Evolutionary conservation across 2,888 invertebrate genomes (phyloP).

Genomic region (Sphinx pinastri): DNA sequence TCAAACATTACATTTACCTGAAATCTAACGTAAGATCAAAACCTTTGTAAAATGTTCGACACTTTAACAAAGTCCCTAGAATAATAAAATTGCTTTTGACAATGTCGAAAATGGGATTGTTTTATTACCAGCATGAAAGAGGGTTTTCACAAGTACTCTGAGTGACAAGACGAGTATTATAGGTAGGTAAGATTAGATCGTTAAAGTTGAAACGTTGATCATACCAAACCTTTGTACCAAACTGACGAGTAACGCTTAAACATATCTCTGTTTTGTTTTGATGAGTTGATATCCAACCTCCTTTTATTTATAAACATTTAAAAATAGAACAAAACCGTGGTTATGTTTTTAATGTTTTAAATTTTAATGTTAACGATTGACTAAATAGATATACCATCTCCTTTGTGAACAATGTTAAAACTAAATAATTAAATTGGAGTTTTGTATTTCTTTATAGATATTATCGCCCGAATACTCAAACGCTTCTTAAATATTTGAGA

Average conservation of each 20-base stretch:
- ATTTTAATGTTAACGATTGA: not conserved
- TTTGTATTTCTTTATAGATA: slow-evolving; percentile 45
- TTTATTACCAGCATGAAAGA: slow-evolving; percentile 50
- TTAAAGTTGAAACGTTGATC: slow-evolving; percentile 48
- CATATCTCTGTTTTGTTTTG: slow-evolving; percentile 38
- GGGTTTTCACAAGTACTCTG: slow-evolving; percentile 36
- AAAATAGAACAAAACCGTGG: not conserved
- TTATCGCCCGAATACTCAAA: no score
- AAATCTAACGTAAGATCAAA: not conserved
- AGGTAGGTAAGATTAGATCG: slow-evolving; percentile 38
- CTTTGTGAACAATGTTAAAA: slow-evolving; percentile 7
- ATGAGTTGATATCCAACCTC: not conserved
- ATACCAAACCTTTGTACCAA: slow-evolving; percentile 46
- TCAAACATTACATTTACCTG: not conserved
- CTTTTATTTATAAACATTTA: not conserved
- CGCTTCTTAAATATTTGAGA: no score
- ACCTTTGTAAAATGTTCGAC: slow-evolving; percentile 25
- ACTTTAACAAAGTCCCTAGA: slow-evolving; percentile 44
- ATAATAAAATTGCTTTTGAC: slow-evolving; percentile 49
- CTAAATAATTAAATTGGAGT: slow-evolving; percentile 5
- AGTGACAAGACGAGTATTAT: slow-evolving; percentile 45
- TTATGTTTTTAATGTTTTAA: not conserved
- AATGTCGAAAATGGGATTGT: slow-evolving; percentile 53
- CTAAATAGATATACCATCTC: not conserved
- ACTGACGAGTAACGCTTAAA: slow-evolving; percentile 50